Percentiles rank a stretch among this genome's conserved stretches.
Evolutionary conservation across 2,113 vertebrate genomes (phyloP).

Genomic region (Falcunculus frontatus): DNA sequence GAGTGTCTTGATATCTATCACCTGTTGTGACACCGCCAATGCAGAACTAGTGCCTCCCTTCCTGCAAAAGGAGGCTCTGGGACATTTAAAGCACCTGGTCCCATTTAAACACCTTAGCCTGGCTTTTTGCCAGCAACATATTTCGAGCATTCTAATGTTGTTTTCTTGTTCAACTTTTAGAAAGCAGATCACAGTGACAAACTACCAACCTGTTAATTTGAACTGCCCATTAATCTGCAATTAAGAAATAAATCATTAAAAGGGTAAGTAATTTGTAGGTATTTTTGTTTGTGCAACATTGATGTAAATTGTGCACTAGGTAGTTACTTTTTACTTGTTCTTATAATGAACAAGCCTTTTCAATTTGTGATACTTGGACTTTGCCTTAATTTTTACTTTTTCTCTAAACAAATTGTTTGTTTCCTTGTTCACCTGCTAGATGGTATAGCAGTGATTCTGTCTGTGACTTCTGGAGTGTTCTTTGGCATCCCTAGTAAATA

Average conservation of each 20-base stretch:
- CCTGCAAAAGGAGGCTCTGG: neutral
- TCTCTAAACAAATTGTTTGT: neutral
- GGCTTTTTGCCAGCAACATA: neutral
- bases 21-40: neutral
- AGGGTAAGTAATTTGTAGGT: neutral
- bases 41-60: neutral
- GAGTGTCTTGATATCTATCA: neutral
- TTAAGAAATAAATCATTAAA: neutral
- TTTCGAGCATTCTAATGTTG: neutral
- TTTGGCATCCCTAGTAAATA: neutral
- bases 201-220: neutral
- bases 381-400: neutral
- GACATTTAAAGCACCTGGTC: neutral
- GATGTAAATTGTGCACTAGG: neutral
- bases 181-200: neutral
- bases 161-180: neutral
- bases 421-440: neutral
- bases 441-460: neutral
- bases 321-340: neutral
- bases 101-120: neutral
- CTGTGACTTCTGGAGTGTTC: neutral
- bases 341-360: neutral
- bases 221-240: neutral
- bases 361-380: neutral
- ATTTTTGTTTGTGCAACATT: neutral